A percentile compares a stretch with the other conserved stretches of the same genome.
These are phyloP conservation scores for Holothuria glaberrima DNA, from an alignment of 35 echinoderm and acorn worm species.

Conservation along the genomic window DNA sequence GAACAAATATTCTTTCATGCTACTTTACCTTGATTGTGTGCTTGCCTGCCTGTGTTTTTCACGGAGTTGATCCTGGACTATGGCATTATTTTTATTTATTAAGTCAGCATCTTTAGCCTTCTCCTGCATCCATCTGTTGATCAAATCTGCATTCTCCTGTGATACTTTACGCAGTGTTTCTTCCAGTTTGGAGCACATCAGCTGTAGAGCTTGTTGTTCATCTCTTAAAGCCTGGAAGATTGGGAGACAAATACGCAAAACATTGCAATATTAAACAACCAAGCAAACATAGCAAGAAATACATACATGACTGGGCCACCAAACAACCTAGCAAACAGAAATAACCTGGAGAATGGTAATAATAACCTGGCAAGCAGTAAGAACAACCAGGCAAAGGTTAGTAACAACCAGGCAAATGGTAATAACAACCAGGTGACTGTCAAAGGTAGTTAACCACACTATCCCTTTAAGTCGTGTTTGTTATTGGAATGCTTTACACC, in stretches of 20 bases:
- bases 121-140: constrained; percentile 77
- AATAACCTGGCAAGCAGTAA: not conserved
- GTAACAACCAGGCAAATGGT: too few species aligned
- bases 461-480: not conserved
- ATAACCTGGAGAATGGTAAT: too few species aligned
- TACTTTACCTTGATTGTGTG: not conserved
- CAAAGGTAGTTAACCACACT: too few species aligned
- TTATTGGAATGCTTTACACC: not conserved
- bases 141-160: constrained; percentile 77
- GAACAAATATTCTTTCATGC: too few species aligned
- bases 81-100: constrained; percentile 80
- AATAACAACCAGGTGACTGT: too few species aligned
- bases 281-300: too few species aligned
- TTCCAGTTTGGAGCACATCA: constrained; percentile 66
- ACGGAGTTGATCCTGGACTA: constrained; percentile 52
- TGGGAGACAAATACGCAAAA: not conserved
- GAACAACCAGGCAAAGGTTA: too few species aligned
- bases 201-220: constrained; percentile 78
- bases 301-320: not conserved
- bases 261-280: too few species aligned
- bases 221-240: constrained; percentile 65
- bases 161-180: constrained; percentile 68
- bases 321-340: not conserved
- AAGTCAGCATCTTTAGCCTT: constrained; percentile 69
- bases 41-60: constrained; percentile 64